Evolutionary conservation across 2,113 vertebrate species (phyloP), one percentile per base, ranked within the genome.

Genomic region (Caretta caretta): DNA sequence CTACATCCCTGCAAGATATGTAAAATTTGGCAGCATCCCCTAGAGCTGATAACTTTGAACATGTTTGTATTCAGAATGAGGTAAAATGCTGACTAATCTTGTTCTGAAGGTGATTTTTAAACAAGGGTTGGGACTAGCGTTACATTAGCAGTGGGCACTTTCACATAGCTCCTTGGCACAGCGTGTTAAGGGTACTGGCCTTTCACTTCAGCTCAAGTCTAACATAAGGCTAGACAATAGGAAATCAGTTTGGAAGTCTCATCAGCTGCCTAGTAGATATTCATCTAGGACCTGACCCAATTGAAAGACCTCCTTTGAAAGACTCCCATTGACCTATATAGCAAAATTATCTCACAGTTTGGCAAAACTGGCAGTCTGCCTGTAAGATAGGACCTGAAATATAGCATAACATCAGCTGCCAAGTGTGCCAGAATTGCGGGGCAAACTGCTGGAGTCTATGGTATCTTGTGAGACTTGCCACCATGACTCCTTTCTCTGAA

Each of bases 401-500:
- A 11, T 42, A 48, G 24, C 12, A 2, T 46, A 76, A 27, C 13
- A 46, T 14, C 13, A 78, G 42, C 75, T 78, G 38, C 42, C 38
- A 48, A 46, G 25, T 27, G 75, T 78, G 38, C 75, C 42, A 25
- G 38, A 48, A 48, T 25, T 16, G 19, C 8, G 6, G 42, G 22
- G 25, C 11, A 78, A 78, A 46, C 24, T 78, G 25, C 75, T 27
- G 25, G 42, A 48, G 25, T 25, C 42, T 46, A 78, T 13, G 48
- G 20, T 12, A 27, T 48, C 75, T 78, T 27, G 38, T 46, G 42
- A 42, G 75, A 78, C 42, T 78, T 78, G 75, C 75, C 24, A 48
- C 42, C 27, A 27, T 89, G 92, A 94, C 89, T 89, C 4, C 3
- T 65, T 94, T 83, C 82, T 92, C 84, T 91, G 65, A 79, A 90